Evolutionary conservation across 1,140 invertebrate genomes (phyloP), one percentile per base, ranked within the genome.

Genomic region (Capitella teleta): DNA sequence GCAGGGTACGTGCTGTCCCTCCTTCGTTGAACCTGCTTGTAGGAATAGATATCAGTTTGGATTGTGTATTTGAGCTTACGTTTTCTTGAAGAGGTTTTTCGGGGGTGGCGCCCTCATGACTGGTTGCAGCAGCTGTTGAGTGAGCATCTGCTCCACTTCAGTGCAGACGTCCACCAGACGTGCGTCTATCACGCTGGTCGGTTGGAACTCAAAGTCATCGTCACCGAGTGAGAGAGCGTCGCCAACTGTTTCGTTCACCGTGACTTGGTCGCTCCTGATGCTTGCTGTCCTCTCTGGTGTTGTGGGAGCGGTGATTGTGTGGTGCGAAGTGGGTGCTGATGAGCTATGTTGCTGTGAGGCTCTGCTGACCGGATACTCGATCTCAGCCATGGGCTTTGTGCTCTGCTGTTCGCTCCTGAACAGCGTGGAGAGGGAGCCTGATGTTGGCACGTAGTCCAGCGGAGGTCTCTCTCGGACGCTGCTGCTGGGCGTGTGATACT

Each of bases 131-230:
- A 67, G 48, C 47, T 67, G 54, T 51, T 61, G 54, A 34, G 63
- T 61, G 3, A 67, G 56, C 43, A 65, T 24, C 26, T 57, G 59
- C 49, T 69, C 64, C 4, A 66, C 30, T 36, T 69, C 61, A 40
- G 57, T 63, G 48, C 60, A 64, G 8, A 67, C 56, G 1, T 62
- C 60, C 28, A 69, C 49, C 6, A 69, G 51, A 8, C 53, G 51
- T 47, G 59, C 61, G 36, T 67, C 65, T 28, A 60, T 59, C 19
- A 51, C 26, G n/a, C 12, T 51, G 38, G 32, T 8, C 1, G 49
- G 49, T 24, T 26, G 38, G 37, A 44, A 43, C 23, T 51, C 49
- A 28, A 42, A 51, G 28, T 51, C 49, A 12, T 51, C 49, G 5
- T 51, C 49, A 16, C 49, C 49, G 16, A 51, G 18, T 2, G 49